A percentile compares a stretch with the other conserved stretches of the same genome.
These are phyloP conservation scores for Synergus gifuensis DNA, from an alignment of 2,888 invertebrate genomes.

Conservation along the genomic window DNA sequence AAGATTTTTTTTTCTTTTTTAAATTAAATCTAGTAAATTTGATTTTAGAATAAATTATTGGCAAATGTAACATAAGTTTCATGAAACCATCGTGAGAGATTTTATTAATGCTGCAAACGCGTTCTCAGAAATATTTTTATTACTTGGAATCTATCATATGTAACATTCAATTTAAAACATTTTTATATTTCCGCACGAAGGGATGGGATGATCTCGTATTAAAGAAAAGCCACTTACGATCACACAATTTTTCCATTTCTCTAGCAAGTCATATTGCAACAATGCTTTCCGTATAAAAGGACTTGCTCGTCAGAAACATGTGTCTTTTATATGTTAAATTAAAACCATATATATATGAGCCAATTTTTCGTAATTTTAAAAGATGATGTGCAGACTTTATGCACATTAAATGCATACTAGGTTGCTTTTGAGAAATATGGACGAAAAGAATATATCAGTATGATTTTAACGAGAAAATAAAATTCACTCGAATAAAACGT, in stretches of 20 bases:
- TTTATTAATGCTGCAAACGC: not conserved
- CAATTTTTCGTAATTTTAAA: not conserved
- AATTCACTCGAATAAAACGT: conserved; percentile 14
- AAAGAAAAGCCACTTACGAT: conserved; percentile 11
- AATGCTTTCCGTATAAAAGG: not conserved
- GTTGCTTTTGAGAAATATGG: conserved; percentile 1
- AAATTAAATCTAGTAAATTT: too few relatives aligned
- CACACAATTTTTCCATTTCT: conserved; percentile 32
- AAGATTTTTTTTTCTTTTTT: too few relatives aligned
- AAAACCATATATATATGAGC: conserved; percentile 13
- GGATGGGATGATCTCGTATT: not conserved
- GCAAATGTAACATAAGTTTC: too few relatives aligned
- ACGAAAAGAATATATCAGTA: conserved; percentile 8
- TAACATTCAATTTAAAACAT: not conserved
- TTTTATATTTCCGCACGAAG: not conserved
- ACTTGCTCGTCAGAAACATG: conserved; percentile 5
- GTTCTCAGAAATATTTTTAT: not conserved
- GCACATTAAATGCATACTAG: conserved; percentile 22
- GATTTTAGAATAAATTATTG: too few relatives aligned
- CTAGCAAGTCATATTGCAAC: conserved; percentile 2
- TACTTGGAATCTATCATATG: not conserved
- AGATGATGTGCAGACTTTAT: not conserved
- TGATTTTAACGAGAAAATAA: conserved; percentile 27
- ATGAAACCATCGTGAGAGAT: not conserved
- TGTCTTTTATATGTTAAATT: conserved; percentile 30